These are phyloP conservation scores for Luffia ferchaultella DNA, from an alignment of 2,888 invertebrate genomes.

Conservation along the genomic window DNA sequence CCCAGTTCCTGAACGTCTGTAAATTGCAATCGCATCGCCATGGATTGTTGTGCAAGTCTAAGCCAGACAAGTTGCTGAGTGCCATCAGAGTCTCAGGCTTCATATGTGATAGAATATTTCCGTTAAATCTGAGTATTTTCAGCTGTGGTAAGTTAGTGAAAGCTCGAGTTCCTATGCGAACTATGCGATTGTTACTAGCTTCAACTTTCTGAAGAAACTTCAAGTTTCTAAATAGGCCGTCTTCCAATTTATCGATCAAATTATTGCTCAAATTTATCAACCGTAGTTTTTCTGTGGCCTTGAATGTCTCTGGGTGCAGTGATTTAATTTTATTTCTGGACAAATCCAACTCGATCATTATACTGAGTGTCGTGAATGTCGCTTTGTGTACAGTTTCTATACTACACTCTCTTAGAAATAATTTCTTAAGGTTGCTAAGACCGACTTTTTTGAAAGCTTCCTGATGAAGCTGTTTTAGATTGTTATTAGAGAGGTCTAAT, in stretches of 20 bases:
- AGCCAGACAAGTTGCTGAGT: slow-evolving; percentile 73
- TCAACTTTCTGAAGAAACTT: slow-evolving; percentile 79
- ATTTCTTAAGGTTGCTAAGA: slow-evolving; percentile 82
- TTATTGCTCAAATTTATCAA: slow-evolving; percentile 80
- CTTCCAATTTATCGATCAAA: slow-evolving; percentile 75
- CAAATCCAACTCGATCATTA: slow-evolving; percentile 85
- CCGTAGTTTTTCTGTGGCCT: slow-evolving; percentile 75
- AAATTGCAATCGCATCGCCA: slow-evolving; percentile 92
- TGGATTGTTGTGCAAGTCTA: slow-evolving; percentile 82
- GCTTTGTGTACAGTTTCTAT: slow-evolving; percentile 74
- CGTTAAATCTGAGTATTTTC: slow-evolving; percentile 74
- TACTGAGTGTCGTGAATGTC: slow-evolving; percentile 77
- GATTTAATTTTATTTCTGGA: slow-evolving; percentile 75
- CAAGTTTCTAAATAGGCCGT: slow-evolving; percentile 78
- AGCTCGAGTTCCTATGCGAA: slow-evolving; percentile 73
- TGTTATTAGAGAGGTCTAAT: slow-evolving; percentile 77
- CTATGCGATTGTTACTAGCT: slow-evolving; percentile 79
- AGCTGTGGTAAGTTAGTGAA: slow-evolving; percentile 76
- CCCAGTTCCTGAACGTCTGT: slow-evolving; percentile 80
- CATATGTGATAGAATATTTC: slow-evolving; percentile 78
- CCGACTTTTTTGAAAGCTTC: slow-evolving; percentile 76
- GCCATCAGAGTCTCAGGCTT: slow-evolving; percentile 73
- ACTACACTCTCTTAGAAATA: slow-evolving; percentile 78
- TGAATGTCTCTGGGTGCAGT: slow-evolving; percentile 76
- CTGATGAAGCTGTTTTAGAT: slow-evolving; percentile 68